These are phyloP conservation scores for Panthera uncia DNA, from an alignment of 2,113 vertebrate genomes.

Conservation along the genomic window DNA sequence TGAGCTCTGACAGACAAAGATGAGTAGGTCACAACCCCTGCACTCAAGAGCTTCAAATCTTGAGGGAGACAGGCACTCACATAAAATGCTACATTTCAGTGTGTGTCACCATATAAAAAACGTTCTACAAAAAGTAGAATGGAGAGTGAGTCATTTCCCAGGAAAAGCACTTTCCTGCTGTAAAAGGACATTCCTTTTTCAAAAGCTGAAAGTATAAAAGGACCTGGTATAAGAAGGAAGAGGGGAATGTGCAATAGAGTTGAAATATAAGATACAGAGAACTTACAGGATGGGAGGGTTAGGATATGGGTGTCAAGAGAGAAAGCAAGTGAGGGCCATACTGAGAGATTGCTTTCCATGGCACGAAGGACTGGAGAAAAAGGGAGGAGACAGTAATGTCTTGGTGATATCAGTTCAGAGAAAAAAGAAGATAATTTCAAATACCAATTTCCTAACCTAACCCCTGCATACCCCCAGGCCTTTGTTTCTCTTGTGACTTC, in stretches of 20 bases:
- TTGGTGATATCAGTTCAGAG: background rate
- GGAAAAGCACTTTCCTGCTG: background rate
- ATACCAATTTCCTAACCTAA: background rate
- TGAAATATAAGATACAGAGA: background rate
- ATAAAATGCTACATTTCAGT: background rate
- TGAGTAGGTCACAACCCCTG: background rate
- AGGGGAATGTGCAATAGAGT: background rate
- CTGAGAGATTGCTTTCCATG: background rate
- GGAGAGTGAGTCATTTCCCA: background rate
- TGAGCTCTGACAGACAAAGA: background rate
- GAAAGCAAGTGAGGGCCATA: background rate
- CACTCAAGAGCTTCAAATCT: background rate
- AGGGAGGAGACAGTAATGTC: background rate
- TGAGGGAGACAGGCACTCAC: background rate
- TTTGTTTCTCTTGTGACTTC: conserved; percentile 59
- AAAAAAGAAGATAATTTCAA: background rate
- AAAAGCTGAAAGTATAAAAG: background rate
- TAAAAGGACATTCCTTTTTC: background rate
- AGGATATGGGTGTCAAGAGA: background rate
- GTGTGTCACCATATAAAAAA: background rate
- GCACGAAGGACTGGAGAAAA: background rate
- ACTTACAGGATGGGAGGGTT: background rate
- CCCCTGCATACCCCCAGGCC: background rate
- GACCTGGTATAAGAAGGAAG: background rate
- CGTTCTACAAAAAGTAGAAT: background rate